Base-by-base conservation (phyloP, 1,140 invertebrate genomes). In the Nylanderia fulva region DNA sequence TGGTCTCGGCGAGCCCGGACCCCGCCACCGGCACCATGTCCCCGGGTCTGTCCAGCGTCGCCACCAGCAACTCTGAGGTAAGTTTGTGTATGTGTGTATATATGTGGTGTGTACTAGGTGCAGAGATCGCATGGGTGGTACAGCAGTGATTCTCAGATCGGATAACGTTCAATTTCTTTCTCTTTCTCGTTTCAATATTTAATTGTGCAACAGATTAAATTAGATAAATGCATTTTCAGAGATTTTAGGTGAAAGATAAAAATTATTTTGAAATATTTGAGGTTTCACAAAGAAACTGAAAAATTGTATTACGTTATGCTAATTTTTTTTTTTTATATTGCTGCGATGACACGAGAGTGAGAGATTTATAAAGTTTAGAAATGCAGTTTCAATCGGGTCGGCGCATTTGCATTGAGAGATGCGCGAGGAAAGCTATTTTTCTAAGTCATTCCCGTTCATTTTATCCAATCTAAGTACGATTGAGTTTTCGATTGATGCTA, bases 31-130 rank as follows among this genome's bases (percentile, higher is more conserved):
- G 95, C 45, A 94, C 96, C 24, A 96, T 97, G 94, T 97, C 97
- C 3, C 97, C 97, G 0, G 96, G 96, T 33, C 91, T 97, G 15
- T 97, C 97, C 92, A 97, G 97, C 54, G 96, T 96, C 29, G 96
- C 96, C 29, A 97, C 96, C 11, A 97, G 96, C 92, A 96, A 97
- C 88, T 97, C 97, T 7, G 97, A 97, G 96, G 97, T 97, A 93
- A 95, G 95, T 18, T 48, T 18, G 15, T 48, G 15, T 48, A 3
- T 18, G 45, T 93, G 64, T 71, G 48, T 56, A 15, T 48, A 27
- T 42, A n/a, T 45, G 29, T 45, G 33, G 42, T 42, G 24, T 45
- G 42, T 45, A 45, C 8, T 48, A 42, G 24, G 29, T 39, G 45
- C 15, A 21, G n/a, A n/a, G 71, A 74, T 74, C 6, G 29, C 29